These are phyloP conservation scores for Harmothoe impar DNA, from an alignment of 2,888 invertebrate species.

Conservation along the genomic window DNA sequence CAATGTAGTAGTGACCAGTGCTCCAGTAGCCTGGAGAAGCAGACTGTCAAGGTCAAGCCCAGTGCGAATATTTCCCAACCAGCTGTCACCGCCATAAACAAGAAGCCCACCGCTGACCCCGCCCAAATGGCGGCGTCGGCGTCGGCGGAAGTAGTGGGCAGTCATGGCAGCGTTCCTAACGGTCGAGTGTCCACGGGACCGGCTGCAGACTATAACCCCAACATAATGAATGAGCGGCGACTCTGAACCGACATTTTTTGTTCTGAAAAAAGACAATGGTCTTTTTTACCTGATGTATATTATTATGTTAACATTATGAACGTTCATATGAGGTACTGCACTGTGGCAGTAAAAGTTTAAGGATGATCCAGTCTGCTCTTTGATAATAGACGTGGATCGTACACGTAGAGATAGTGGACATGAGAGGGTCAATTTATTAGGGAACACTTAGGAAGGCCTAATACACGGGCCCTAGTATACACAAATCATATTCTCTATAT, in stretches of 20 bases:
- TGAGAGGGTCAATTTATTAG: too few species aligned
- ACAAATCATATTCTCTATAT: too few species aligned
- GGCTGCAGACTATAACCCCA: background rate
- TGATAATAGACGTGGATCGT: background rate
- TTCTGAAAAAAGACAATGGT: background rate
- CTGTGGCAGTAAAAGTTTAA: background rate
- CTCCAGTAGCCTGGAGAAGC: background rate
- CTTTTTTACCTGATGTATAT: background rate
- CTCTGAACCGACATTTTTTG: background rate
- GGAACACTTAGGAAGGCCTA: too few species aligned
- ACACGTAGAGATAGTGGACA: too few species aligned
- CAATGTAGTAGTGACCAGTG: slow-evolving; percentile 10
- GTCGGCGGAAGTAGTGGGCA: background rate
- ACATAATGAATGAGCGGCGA: slow-evolving; percentile 27
- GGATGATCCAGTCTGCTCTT: background rate
- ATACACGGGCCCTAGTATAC: too few species aligned
- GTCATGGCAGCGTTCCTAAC: background rate
- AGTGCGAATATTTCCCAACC: background rate
- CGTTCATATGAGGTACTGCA: background rate
- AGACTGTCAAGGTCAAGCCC: background rate
- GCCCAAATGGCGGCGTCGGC: background rate
- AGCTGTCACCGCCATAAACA: background rate
- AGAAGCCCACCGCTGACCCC: background rate
- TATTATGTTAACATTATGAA: background rate
- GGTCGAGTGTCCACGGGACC: background rate